These are phyloP conservation scores for Phenganax stokvisi DNA, from an alignment of 92 coral and sea anemone genomes.

Conservation along the genomic window DNA sequence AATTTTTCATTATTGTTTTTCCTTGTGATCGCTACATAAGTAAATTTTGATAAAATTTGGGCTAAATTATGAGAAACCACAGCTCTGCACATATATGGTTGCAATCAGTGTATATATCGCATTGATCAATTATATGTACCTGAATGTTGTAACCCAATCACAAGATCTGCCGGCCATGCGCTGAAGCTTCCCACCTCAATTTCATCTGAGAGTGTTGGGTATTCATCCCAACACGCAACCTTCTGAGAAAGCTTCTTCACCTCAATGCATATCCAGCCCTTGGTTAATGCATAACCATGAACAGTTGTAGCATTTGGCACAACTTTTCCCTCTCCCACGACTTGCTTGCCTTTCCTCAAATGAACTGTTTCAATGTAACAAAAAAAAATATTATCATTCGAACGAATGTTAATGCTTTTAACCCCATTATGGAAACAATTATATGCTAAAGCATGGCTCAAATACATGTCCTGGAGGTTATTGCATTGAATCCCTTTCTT, in stretches of 20 bases:
- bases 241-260: neutral
- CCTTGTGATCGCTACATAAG: no score
- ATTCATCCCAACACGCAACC: neutral
- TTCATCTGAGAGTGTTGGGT: neutral
- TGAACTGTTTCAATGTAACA: neutral
- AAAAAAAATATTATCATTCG: no score
- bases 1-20: no score
- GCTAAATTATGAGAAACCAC: no score
- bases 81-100: no score
- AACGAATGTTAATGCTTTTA: no score
- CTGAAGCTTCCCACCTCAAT: conserved; percentile 5
- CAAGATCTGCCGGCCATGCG: neutral
- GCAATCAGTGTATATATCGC: no score
- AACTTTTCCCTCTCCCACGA: neutral
- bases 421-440: no score
- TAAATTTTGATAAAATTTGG: no score
- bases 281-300: neutral
- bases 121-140: neutral
- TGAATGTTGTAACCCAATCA: neutral
- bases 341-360: neutral
- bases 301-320: neutral
- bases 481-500: no score
- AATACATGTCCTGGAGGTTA: no score
- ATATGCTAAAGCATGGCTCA: no score
- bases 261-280: neutral